A percentile compares a stretch with the other conserved stretches of the same genome.
Conservation (phyloP, 1,140 invertebrate species). For the Onthophagus taurus region DNA sequence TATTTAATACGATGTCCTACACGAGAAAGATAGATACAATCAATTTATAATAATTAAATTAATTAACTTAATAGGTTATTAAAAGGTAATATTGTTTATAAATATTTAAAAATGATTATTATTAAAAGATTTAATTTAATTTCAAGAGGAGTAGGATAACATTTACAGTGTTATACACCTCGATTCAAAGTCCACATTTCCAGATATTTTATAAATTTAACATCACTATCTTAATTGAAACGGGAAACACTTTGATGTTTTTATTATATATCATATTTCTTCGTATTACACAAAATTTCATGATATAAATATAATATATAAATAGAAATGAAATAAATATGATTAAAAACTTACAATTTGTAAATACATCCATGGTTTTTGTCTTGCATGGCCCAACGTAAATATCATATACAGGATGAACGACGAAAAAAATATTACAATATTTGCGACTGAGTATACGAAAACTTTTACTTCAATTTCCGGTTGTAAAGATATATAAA, state of each 20-base stretch:
- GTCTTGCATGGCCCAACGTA: neutral
- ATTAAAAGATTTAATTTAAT: neutral
- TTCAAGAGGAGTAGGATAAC: conserved; percentile 3
- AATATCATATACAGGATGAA: conserved; percentile 1
- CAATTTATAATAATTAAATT: neutral
- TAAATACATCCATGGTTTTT: neutral
- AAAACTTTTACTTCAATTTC: neutral
- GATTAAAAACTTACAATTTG: neutral
- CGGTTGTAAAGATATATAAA: neutral
- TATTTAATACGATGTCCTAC: conserved; percentile 1
- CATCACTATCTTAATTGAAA: too few species aligned
- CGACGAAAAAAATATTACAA: neutral
- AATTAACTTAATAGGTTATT: neutral
- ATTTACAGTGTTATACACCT: neutral
- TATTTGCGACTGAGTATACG: conserved; percentile 1
- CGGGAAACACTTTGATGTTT: neutral
- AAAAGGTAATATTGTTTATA: neutral
- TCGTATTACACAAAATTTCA: neutral
- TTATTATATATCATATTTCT: neutral
- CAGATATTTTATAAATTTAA: too few species aligned
- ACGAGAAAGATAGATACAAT: neutral
- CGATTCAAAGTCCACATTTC: too few species aligned
- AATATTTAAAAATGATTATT: neutral
- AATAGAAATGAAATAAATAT: neutral
- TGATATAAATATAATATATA: neutral